Evolutionary conservation across 2,888 invertebrate genomes (phyloP).

Genomic region (Xestoiulus laeticollis): DNA sequence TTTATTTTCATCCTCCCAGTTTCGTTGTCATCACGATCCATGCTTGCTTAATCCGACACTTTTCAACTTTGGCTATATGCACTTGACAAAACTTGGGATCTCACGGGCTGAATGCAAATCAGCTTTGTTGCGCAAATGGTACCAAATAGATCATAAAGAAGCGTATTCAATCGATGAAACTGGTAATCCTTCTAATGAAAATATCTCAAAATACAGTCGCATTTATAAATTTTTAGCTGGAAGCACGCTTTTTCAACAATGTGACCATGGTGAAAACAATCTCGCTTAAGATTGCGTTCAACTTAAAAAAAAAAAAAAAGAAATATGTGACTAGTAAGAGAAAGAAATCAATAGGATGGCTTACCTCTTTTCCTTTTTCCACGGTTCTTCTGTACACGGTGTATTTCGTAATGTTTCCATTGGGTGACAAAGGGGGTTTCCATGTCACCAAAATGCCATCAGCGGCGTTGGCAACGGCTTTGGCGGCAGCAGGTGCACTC

Average conservation of each 20-base stretch:
- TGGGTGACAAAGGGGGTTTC: conserved; percentile 77
- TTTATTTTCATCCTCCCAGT: not conserved
- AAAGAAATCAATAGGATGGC: not conserved
- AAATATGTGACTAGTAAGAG: not conserved
- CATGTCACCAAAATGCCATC: conserved; percentile 80
- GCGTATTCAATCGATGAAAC: too few relatives aligned
- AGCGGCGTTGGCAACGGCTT: conserved; percentile 78
- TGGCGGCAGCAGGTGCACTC: conserved; percentile 79
- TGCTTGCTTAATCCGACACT: not conserved
- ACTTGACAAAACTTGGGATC: not conserved
- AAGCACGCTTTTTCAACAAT: too few relatives aligned
- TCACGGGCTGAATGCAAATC: not conserved
- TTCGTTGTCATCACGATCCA: not conserved
- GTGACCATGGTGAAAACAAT: too few relatives aligned
- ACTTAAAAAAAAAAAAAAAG: too few relatives aligned
- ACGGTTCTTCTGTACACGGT: conserved; percentile 60
- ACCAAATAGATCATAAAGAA: not conserved
- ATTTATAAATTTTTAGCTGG: too few relatives aligned
- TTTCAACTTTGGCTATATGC: not conserved
- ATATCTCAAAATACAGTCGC: not conserved
- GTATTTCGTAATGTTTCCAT: conserved; percentile 80
- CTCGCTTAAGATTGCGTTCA: too few relatives aligned
- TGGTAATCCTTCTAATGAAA: not conserved
- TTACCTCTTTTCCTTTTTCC: conserved; percentile 45
- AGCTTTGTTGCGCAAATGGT: not conserved